Conservation (phyloP, 2,797 vertebrate species). For the Sebastes oblongus region DNA sequence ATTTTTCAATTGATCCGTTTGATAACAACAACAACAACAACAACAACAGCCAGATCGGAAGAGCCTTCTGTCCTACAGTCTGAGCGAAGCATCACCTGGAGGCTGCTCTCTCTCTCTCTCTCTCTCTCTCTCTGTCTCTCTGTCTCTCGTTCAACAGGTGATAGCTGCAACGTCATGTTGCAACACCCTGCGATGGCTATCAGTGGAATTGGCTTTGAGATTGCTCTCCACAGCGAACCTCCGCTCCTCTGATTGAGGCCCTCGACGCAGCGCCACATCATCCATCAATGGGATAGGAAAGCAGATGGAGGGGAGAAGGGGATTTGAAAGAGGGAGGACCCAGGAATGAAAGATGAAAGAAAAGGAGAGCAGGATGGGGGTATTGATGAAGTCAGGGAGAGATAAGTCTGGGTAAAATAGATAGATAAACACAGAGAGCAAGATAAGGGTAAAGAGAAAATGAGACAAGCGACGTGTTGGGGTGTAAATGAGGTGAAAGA, state of each 20-base stretch:
- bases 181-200: constrained; percentile 73
- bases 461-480: constrained; percentile 17
- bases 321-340: neutral
- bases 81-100: constrained; percentile 18
- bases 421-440: constrained; percentile 53
- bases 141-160: constrained; percentile 50
- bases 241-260: constrained; percentile 62
- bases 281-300: constrained; percentile 68
- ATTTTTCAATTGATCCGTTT: constrained; percentile 52
- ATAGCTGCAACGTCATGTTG: constrained; percentile 55
- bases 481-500: constrained; percentile 37
- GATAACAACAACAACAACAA: constrained; percentile 34
- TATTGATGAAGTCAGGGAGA: constrained; percentile 44
- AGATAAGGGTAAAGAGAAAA: constrained; percentile 43
- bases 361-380: constrained; percentile 22
- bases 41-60: too few species aligned
- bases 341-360: constrained; percentile 59
- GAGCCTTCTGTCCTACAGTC: constrained; percentile 2
- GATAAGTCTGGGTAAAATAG: constrained; percentile 52
- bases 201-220: constrained; percentile 77
- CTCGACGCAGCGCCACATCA: constrained; percentile 50
- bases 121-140: neutral
- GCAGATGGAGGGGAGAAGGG: constrained; percentile 1
- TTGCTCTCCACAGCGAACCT: constrained; percentile 57
- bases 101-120: neutral